Evolutionary conservation across 2,888 invertebrate genomes (phyloP).

Genomic region (Stictocephala bisonia): DNA sequence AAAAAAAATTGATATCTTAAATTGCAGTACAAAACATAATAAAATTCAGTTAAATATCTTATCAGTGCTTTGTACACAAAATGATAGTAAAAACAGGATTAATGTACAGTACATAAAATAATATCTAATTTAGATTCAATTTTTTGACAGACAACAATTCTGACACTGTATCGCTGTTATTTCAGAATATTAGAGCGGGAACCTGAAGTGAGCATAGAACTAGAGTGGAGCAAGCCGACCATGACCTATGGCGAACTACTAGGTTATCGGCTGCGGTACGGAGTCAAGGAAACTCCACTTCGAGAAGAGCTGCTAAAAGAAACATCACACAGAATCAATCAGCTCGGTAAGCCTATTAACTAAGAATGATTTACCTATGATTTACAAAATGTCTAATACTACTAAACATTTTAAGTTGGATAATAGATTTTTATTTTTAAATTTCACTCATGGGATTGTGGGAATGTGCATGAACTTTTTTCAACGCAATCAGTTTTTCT

Average conservation of each 20-base stretch:
- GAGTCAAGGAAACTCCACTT: slow-evolving; percentile 83
- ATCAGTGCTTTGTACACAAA: too few species aligned
- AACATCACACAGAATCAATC: slow-evolving; percentile 78
- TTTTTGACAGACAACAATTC: not conserved
- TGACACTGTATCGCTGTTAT: slow-evolving; percentile 53
- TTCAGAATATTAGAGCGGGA: slow-evolving; percentile 85
- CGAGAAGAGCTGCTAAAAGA: slow-evolving; percentile 78
- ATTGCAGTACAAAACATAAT: too few species aligned
- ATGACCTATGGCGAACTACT: slow-evolving; percentile 90
- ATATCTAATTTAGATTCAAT: not conserved
- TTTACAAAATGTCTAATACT: not conserved
- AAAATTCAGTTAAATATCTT: too few species aligned
- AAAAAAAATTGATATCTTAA: too few species aligned
- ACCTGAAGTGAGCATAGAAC: slow-evolving; percentile 84
- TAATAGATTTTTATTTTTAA: too few species aligned
- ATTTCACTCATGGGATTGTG: too few species aligned
- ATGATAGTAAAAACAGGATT: too few species aligned
- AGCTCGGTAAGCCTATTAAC: slow-evolving; percentile 68
- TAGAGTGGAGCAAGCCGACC: slow-evolving; percentile 92
- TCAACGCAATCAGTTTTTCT: too few species aligned
- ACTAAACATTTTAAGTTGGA: not conserved
- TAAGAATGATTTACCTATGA: not conserved
- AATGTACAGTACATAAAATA: not conserved
- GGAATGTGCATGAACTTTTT: too few species aligned
- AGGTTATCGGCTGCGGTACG: slow-evolving; percentile 88